phyloP scores from a whole-genome alignment of 1,140 invertebrate species.

The Babylonia areolata region DNA sequence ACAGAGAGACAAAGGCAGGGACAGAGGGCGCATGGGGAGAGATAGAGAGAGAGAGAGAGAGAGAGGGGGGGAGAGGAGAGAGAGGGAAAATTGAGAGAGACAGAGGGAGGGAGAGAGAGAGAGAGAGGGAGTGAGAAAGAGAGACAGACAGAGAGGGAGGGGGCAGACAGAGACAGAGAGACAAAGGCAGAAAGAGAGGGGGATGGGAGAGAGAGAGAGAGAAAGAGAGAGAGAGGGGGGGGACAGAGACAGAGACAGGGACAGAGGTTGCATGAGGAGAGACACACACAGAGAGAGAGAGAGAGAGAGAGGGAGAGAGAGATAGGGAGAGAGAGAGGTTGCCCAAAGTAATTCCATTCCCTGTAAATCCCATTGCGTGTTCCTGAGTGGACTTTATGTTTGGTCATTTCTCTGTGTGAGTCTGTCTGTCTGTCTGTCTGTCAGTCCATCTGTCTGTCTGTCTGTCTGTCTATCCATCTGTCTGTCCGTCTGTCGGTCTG shows the following conservation, averaged over 20 bases:
- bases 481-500: no score
- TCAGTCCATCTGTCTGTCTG: no score
- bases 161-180: not conserved
- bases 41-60: not conserved
- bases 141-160: slow-evolving; percentile 1
- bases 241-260: no score
- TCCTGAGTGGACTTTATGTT: no score
- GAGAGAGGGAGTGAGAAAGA: not conserved
- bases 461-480: no score
- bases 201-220: not conserved
- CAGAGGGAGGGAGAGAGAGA: not conserved
- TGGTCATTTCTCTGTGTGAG: no score
- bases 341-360: no score
- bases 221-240: slow-evolving; percentile 23
- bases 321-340: no score
- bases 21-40: no score
- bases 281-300: not conserved
- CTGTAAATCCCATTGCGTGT: no score
- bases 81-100: not conserved
- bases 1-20: not conserved
- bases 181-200: not conserved
- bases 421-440: no score
- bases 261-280: not conserved
- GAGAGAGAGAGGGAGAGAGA: not conserved
- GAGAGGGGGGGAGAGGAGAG: not conserved